phyloP scores from a whole-genome alignment of 2,113 vertebrate species.

The Pterocles burchelli region DNA sequence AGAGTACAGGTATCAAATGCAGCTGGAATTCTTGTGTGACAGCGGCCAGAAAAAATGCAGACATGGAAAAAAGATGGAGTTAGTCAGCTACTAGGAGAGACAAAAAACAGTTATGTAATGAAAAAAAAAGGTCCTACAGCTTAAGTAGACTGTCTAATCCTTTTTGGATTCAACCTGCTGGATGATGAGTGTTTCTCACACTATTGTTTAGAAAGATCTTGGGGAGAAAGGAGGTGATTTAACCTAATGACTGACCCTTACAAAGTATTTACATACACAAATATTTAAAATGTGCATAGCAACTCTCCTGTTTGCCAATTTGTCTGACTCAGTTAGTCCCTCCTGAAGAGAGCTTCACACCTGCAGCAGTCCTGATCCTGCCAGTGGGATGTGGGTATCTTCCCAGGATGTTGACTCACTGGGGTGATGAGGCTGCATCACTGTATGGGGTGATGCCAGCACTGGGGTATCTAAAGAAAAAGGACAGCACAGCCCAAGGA shows the following conservation, averaged over 20 bases:
- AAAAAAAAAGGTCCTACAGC: neutral
- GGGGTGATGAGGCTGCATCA: neutral
- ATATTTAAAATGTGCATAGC: neutral
- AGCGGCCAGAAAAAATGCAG: neutral
- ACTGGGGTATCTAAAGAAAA: neutral
- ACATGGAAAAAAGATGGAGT: neutral
- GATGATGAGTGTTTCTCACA: neutral
- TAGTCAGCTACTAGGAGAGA: neutral
- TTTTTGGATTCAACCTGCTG: neutral
- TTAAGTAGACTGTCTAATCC: neutral
- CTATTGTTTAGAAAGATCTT: neutral
- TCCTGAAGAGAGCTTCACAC: neutral
- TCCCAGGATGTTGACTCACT: neutral
- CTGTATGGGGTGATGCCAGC: rapidly evolving
- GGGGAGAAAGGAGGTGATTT: neutral
- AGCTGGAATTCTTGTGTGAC: neutral
- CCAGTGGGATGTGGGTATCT: neutral
- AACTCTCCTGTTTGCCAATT: neutral
- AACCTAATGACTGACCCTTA: neutral
- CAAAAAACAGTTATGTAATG: neutral
- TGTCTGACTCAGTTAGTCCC: neutral
- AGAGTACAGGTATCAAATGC: neutral
- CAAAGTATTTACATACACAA: neutral
- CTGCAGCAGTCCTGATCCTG: neutral
- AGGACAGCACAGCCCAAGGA: rapidly evolving